Conservation (phyloP, 2,888 invertebrate species). For the Drosophila suboccidentalis region DNA sequence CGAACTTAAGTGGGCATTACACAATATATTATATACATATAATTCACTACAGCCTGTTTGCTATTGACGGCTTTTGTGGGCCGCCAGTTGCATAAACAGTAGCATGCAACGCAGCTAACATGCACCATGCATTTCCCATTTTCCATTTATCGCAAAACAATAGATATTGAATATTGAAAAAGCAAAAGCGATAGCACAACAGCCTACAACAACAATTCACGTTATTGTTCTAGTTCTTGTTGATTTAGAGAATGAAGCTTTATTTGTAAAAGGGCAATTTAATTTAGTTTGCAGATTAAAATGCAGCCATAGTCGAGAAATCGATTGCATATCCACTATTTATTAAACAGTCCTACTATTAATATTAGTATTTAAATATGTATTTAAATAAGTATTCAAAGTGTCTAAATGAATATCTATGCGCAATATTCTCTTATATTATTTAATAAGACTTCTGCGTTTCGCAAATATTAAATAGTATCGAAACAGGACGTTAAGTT, state of each 20-base stretch:
- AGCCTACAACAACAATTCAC: constrained; percentile 4
- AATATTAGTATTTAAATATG: not conserved
- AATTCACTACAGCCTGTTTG: constrained; percentile 27
- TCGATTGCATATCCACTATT: not conserved
- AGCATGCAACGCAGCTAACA: constrained; percentile 32
- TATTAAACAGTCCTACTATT: not conserved
- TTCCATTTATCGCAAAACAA: constrained; percentile 31
- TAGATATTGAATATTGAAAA: constrained; percentile 19
- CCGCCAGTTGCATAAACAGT: constrained; percentile 5
- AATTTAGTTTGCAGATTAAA: constrained; percentile 6
- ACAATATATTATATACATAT: constrained; percentile 32
- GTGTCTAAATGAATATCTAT: not conserved
- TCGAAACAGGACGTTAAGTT: no score
- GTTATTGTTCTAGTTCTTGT: constrained; percentile 12
- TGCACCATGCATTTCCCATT: constrained; percentile 15
- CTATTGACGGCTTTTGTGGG: not conserved
- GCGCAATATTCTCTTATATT: not conserved
- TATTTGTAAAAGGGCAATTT: constrained; percentile 7
- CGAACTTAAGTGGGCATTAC: constrained; percentile 44
- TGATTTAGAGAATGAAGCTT: not conserved
- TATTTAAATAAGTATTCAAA: constrained; percentile 10
- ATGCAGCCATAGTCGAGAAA: constrained; percentile 1
- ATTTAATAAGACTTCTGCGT: not conserved
- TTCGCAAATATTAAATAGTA: not conserved
- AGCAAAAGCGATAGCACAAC: constrained; percentile 2